Evolutionary conservation across 2,113 vertebrate genomes (phyloP), one percentile per base, ranked within the genome.

Genomic region (Orthonyx spaldingii): DNA sequence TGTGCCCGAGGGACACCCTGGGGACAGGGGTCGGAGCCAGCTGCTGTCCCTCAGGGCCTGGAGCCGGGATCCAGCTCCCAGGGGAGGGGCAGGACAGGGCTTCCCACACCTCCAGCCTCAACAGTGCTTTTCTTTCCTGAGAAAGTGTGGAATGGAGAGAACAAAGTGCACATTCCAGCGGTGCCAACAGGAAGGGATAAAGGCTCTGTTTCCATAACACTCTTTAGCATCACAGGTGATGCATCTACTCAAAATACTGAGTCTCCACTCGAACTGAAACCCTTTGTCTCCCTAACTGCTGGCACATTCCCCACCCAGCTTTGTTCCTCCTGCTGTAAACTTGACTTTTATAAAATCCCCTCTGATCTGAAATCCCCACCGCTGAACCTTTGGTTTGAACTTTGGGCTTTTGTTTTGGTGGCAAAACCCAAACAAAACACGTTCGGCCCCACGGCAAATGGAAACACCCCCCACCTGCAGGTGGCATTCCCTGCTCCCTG

Each of bases 401-500:
- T 72, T 55, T 33, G 19, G 56, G 41, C 12, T 76, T 65, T n/a
- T 18, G 55, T 59, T 41, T 21, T 23, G 21, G 30, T 0, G 59
- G 22, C 57, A 72, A 75, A 84, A 56, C 0, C 12, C 33, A 56
- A 37, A 27, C 18, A 35, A 24, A 82, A 4, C 11, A 3, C 24
- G 27, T 49, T 19, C 4, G 26, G 15, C 30, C 19, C 37, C 15
- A 2, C 2, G 1, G 1, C 14, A 8, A 27, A 41, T 1, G 17
- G 50, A 5, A n/a, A 4, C 3, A 8, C 1, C 32, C 1, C 37
- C 32, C 28, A 33, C 8, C 26, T 6, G 11, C 52, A 9, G n/a
- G 53, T 7, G 59, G 4, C 49, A 64, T 8, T 50, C 56, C 35
- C 47, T 42, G 65, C 70, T 44, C 41, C 68, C 28, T 13, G 23